Percentiles rank a stretch among this genome's conserved stretches.
phyloP scores from a whole-genome alignment of 1,140 invertebrate genomes.

The Tetramorium parvispinum region DNA sequence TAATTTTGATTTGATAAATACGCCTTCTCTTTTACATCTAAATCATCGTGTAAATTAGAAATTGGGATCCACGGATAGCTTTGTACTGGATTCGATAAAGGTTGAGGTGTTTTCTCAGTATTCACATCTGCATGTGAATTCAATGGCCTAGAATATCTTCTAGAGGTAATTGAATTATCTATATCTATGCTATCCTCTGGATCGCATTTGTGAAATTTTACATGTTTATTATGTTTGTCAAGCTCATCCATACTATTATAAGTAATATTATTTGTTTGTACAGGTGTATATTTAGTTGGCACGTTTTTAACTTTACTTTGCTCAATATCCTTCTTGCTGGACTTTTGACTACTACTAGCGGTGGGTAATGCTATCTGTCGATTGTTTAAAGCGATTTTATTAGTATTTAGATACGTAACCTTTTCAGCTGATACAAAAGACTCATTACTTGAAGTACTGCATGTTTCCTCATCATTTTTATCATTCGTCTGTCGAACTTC shows the following conservation, averaged over 20 bases:
- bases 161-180: background rate
- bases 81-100: background rate
- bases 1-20: background rate
- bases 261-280: conserved; percentile 26
- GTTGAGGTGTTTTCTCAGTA: background rate
- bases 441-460: background rate
- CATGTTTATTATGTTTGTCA: background rate
- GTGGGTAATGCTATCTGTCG: background rate
- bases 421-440: background rate
- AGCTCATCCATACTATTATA: background rate
- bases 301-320: conserved; percentile 19
- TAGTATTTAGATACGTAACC: background rate
- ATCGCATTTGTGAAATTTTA: background rate
- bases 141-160: background rate
- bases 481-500: background rate
- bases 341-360: background rate
- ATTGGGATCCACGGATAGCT: no score
- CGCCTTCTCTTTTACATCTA: background rate
- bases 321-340: conserved; percentile 13
- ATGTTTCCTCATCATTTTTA: background rate
- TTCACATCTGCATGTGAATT: background rate
- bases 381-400: background rate
- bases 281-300: background rate
- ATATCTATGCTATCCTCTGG: background rate
- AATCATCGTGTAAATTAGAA: background rate